These are phyloP conservation scores for Danaus chrysippus DNA, from an alignment of 2,888 invertebrate species.

Conservation along the genomic window DNA sequence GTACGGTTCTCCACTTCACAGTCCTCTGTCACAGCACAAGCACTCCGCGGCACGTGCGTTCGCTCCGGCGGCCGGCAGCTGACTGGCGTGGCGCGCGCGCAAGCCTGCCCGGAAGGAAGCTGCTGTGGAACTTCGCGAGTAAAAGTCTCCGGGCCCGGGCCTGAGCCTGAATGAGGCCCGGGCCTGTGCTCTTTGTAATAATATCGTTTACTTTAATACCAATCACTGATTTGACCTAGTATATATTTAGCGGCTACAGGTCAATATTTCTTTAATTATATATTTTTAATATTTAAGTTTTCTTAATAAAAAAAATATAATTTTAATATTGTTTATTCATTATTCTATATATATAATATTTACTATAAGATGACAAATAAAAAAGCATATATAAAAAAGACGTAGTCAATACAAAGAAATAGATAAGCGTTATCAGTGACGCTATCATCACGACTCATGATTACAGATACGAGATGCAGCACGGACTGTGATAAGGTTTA, in stretches of 20 bases:
- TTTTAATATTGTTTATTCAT: conserved; percentile 2
- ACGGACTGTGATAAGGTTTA: conserved; percentile 37
- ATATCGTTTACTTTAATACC: not conserved
- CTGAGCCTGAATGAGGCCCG: conserved; percentile 28
- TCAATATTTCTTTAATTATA: too few species aligned
- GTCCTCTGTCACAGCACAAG: conserved; percentile 67
- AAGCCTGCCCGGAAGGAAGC: conserved; percentile 75
- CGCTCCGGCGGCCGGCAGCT: conserved; percentile 59
- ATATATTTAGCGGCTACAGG: too few species aligned
- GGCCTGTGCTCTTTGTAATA: conserved; percentile 11
- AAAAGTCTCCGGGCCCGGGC: conserved; percentile 55
- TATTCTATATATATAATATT: not conserved
- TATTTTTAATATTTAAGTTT: not conserved
- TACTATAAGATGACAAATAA: not conserved
- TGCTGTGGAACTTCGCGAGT: conserved; percentile 68
- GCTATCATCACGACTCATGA: conserved; percentile 42
- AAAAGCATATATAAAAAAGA: not conserved
- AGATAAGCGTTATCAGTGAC: conserved; percentile 27
- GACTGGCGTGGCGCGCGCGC: conserved; percentile 56
- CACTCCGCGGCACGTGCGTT: conserved; percentile 56
- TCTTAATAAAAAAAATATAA: not conserved
- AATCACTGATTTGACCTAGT: too few species aligned
- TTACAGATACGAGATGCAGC: conserved; percentile 36
- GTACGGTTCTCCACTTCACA: conserved; percentile 76
- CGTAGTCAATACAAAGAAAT: conserved; percentile 25